Percentiles rank a stretch among this genome's conserved stretches.
These are phyloP conservation scores for Epinephelus moara DNA, from an alignment of 2,113 vertebrate species.

Conservation along the genomic window DNA sequence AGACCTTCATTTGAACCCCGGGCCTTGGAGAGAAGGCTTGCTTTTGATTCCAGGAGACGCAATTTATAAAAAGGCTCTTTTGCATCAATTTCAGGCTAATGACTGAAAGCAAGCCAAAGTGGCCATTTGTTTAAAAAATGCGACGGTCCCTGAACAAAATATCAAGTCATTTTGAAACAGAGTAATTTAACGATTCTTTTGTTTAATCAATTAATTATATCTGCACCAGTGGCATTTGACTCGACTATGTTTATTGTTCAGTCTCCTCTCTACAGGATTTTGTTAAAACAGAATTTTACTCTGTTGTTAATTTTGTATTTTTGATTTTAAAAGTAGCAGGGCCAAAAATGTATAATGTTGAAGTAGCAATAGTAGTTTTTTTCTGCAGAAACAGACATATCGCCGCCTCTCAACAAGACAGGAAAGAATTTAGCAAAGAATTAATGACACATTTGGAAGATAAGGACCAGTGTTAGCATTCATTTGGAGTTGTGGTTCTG, in stretches of 20 bases:
- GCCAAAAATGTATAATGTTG: neutral
- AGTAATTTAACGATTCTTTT: neutral
- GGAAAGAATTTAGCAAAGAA: neutral
- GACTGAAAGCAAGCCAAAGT: slow-evolving; percentile 34
- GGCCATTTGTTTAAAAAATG: slow-evolving; percentile 27
- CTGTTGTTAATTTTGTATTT: neutral
- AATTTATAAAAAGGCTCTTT: slow-evolving; percentile 27
- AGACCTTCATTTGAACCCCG: slow-evolving; percentile 60
- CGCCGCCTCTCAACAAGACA: neutral
- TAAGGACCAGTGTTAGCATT: too few species aligned
- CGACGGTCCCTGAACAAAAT: neutral
- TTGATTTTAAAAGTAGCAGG: neutral
- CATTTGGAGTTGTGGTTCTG: too few species aligned
- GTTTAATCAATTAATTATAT: neutral
- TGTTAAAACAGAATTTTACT: neutral
- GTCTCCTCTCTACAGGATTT: neutral
- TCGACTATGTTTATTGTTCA: too few species aligned
- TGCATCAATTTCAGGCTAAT: slow-evolving; percentile 32
- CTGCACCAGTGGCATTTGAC: neutral
- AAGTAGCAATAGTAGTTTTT: neutral
- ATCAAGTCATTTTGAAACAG: neutral
- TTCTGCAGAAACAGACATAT: neutral
- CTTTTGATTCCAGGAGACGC: slow-evolving; percentile 37
- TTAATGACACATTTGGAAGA: too few species aligned
- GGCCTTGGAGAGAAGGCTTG: slow-evolving; percentile 25